phyloP scores from a whole-genome alignment of 2,888 invertebrate genomes.

The Diaperis boleti region DNA sequence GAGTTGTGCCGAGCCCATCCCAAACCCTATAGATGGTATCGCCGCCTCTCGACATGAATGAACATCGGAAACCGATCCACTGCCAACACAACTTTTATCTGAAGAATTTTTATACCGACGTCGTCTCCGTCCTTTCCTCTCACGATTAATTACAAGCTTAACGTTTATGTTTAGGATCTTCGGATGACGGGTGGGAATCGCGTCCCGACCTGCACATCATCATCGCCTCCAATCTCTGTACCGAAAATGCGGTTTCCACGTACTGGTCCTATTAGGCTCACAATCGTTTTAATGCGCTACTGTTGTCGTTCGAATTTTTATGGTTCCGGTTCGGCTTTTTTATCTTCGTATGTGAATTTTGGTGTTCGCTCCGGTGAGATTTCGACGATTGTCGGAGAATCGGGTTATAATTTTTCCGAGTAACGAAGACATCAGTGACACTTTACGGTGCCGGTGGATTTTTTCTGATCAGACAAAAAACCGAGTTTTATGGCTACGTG shows the following conservation, averaged over 20 bases:
- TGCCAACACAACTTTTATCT: slow-evolving; percentile 48
- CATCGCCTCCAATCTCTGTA: neutral
- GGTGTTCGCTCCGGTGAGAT: slow-evolving; percentile 46
- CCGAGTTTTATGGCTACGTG: slow-evolving; percentile 44
- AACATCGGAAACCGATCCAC: slow-evolving; percentile 54
- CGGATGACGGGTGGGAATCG: slow-evolving; percentile 40
- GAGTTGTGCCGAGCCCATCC: slow-evolving; percentile 48
- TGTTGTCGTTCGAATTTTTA: slow-evolving; percentile 57
- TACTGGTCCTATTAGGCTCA: slow-evolving; percentile 25
- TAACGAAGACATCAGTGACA: slow-evolving; percentile 46
- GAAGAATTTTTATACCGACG: slow-evolving; percentile 42
- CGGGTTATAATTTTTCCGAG: slow-evolving; percentile 51
- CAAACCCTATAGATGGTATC: slow-evolving; percentile 56
- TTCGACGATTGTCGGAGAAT: slow-evolving; percentile 46
- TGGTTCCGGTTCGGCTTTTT: slow-evolving; percentile 52
- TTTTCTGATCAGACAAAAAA: slow-evolving; percentile 43
- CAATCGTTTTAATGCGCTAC: slow-evolving; percentile 59
- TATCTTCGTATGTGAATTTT: slow-evolving; percentile 49
- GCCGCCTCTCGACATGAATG: slow-evolving; percentile 53
- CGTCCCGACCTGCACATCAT: slow-evolving; percentile 1
- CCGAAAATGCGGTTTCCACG: slow-evolving; percentile 10
- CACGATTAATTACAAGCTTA: slow-evolving; percentile 42
- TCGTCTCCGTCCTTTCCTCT: slow-evolving; percentile 32
- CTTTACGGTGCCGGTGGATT: slow-evolving; percentile 40
- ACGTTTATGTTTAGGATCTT: slow-evolving; percentile 18